These are phyloP conservation scores for Lysandra bellargus DNA, from an alignment of 2,888 invertebrate genomes.

Conservation along the genomic window DNA sequence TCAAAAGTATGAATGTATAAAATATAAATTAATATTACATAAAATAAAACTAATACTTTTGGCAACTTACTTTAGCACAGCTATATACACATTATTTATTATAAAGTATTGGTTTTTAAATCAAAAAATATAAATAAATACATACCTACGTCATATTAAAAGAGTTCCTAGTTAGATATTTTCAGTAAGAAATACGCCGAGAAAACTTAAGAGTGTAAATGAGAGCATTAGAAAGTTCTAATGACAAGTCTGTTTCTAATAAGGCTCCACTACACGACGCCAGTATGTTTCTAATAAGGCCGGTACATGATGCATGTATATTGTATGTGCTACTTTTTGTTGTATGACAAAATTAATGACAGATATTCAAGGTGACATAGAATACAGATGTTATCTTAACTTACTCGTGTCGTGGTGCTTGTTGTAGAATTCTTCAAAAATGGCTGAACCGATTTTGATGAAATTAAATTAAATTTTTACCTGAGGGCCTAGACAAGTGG, in stretches of 20 bases:
- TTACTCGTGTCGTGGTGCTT: background rate
- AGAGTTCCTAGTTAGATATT: background rate
- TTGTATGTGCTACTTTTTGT: slow-evolving; percentile 26
- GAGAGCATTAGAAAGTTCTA: slow-evolving; percentile 9
- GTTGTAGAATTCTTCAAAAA: background rate
- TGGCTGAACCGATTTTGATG: background rate
- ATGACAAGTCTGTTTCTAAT: slow-evolving; percentile 13
- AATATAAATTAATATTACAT: too few species aligned
- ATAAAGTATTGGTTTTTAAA: background rate
- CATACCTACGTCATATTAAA: background rate
- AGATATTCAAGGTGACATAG: background rate
- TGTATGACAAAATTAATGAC: slow-evolving; percentile 15
- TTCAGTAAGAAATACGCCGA: background rate
- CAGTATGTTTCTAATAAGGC: slow-evolving; percentile 2
- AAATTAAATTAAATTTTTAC: too few species aligned
- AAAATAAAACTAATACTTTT: too few species aligned
- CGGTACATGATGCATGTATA: background rate
- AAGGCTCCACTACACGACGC: background rate
- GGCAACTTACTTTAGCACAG: too few species aligned
- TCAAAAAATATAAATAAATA: background rate
- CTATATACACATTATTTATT: too few species aligned
- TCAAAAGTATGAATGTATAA: too few species aligned
- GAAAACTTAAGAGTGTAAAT: slow-evolving; percentile 14
- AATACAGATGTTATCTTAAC: slow-evolving; percentile 3
- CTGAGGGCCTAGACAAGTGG: too few species aligned